Conservation (phyloP, 1,140 invertebrate genomes). For the Lysiphlebus fabarum region DNA sequence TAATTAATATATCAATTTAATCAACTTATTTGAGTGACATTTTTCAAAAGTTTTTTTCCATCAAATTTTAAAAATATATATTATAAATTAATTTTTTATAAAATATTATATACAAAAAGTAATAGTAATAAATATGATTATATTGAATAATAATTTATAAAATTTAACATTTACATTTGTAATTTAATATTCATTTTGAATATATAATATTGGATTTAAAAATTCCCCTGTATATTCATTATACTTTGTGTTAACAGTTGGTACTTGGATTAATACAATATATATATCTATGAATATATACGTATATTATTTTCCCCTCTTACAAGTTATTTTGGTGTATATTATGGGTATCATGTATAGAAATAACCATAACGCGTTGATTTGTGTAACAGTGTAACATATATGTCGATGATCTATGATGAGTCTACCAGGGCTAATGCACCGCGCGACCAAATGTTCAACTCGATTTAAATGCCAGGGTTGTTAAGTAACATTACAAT, state of each 20-base stretch:
- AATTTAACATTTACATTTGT: background rate
- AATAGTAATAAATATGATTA: too few relatives aligned
- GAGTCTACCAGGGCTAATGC: constrained; percentile 51
- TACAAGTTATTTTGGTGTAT: constrained; percentile 37
- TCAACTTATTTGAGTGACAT: too few relatives aligned
- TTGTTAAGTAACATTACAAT: constrained; percentile 14
- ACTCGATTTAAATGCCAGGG: constrained; percentile 46
- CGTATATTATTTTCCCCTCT: too few relatives aligned
- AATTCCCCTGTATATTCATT: constrained; percentile 10
- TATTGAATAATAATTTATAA: too few relatives aligned
- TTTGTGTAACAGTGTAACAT: too few relatives aligned
- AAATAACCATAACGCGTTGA: constrained; percentile 25
- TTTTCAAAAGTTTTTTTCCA: too few relatives aligned
- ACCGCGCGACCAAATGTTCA: constrained; percentile 49
- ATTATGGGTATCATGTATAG: constrained; percentile 30
- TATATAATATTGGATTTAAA: background rate
- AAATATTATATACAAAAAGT: too few relatives aligned
- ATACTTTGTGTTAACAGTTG: constrained; percentile 20
- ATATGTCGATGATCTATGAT: constrained; percentile 33
- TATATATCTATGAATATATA: too few relatives aligned
- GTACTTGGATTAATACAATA: constrained; percentile 38
- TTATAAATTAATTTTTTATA: too few relatives aligned
- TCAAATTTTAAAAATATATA: too few relatives aligned
- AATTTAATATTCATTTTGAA: constrained; percentile 2
- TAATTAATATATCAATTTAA: too few relatives aligned